Percentiles rank a stretch among this genome's conserved stretches.
These are phyloP conservation scores for Neotoxoptera formosana DNA, from an alignment of 1,140 invertebrate genomes.

Conservation along the genomic window DNA sequence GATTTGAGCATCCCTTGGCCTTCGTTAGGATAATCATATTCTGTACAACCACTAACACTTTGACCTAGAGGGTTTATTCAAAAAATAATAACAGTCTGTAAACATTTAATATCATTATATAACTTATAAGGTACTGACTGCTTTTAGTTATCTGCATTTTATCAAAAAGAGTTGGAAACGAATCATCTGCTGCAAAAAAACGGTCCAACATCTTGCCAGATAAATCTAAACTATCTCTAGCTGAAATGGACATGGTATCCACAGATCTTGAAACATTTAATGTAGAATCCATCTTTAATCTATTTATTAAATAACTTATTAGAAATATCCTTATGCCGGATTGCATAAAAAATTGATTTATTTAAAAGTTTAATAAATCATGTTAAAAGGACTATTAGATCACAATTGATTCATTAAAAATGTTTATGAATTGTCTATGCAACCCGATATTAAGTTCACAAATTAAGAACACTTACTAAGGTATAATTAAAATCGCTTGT, in stretches of 20 bases:
- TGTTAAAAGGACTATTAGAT: not conserved
- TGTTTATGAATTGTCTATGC: not conserved
- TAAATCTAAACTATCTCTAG: slow-evolving; percentile 71
- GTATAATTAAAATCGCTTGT: too few relatives aligned
- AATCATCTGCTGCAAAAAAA: slow-evolving; percentile 73
- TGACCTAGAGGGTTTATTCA: not conserved
- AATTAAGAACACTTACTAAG: not conserved
- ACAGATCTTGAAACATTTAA: slow-evolving; percentile 45
- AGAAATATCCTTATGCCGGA: not conserved
- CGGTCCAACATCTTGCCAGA: slow-evolving; percentile 78
- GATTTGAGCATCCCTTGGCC: slow-evolving; percentile 76
- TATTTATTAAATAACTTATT: not conserved
- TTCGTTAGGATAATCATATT: slow-evolving; percentile 87
- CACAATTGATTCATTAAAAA: not conserved
- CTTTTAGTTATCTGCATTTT: slow-evolving; percentile 65
- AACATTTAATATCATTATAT: too few relatives aligned
- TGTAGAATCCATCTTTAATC: not conserved
- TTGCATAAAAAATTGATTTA: not conserved
- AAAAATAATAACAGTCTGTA: slow-evolving; percentile 21
- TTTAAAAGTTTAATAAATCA: not conserved
- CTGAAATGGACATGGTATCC: slow-evolving; percentile 35
- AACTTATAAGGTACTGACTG: slow-evolving; percentile 63
- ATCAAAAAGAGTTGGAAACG: slow-evolving; percentile 73
- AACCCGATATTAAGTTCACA: not conserved
- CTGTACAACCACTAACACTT: slow-evolving; percentile 85